phyloP scores from a whole-genome alignment of 1,140 invertebrate genomes.

The Trichomalopsis sarcophagae region DNA sequence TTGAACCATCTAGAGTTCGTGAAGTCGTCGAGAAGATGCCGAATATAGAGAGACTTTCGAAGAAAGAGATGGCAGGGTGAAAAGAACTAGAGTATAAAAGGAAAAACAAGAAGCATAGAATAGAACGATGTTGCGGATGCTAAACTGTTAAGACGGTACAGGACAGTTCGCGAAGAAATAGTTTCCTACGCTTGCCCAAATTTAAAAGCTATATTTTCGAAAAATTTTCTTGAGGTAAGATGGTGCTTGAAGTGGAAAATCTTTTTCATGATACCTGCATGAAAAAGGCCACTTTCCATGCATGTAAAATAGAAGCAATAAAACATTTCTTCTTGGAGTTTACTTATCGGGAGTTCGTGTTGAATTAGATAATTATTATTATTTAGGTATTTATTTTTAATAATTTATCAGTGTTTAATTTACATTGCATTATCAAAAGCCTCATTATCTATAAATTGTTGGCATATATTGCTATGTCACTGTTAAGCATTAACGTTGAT shows the following conservation, averaged over 20 bases:
- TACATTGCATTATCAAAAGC: no score
- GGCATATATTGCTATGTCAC: no score
- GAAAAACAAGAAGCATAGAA: conserved; percentile 14
- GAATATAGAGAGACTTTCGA: neutral
- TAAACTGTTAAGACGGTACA: conserved; percentile 53
- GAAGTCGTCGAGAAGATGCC: neutral
- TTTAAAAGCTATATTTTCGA: conserved; percentile 52
- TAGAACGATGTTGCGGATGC: conserved; percentile 30
- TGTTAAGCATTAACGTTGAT: no score
- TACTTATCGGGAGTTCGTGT: no score
- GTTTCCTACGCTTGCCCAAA: conserved; percentile 58
- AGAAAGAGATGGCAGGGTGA: no score
- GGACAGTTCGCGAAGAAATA: conserved; percentile 52
- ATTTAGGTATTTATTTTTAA: no score
- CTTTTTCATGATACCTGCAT: neutral
- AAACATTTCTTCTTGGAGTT: no score
- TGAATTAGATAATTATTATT: no score
- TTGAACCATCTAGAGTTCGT: conserved; percentile 55
- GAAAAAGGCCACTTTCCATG: no score
- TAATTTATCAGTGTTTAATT: no score
- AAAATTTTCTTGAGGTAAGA: conserved; percentile 47
- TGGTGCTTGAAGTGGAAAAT: conserved; percentile 49
- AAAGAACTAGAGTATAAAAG: neutral
- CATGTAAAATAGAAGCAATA: no score
- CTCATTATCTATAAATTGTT: no score